Conservation (phyloP, 2,888 invertebrate species). For the Drosophila diplacantha region DNA sequence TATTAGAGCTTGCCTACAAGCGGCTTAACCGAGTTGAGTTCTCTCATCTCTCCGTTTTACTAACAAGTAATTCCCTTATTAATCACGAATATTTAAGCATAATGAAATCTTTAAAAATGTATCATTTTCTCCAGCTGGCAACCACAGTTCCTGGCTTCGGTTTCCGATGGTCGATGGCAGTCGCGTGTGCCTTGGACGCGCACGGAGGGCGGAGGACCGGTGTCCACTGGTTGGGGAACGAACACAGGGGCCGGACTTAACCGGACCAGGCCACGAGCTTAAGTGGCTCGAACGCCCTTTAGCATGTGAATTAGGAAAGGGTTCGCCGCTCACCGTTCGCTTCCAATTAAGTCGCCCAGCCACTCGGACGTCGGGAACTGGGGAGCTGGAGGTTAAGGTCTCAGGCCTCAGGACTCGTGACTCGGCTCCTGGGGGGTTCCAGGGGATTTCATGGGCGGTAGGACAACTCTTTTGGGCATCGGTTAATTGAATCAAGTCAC, state of each 20-base stretch:
- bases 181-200: conserved; percentile 32
- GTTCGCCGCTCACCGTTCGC: conserved; percentile 29
- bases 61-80: no score
- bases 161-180: conserved; percentile 18
- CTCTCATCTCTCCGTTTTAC: no score
- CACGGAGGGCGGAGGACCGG: conserved; percentile 5
- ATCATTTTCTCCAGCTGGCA: neutral
- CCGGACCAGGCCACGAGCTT: conserved; percentile 56
- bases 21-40: no score
- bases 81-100: neutral
- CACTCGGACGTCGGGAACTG: conserved; percentile 7
- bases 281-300: conserved; percentile 77
- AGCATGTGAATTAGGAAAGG: conserved; percentile 38
- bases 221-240: conserved; percentile 5
- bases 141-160: conserved; percentile 7
- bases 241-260: conserved; percentile 42
- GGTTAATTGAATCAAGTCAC: conserved; percentile 77
- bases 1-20: no score
- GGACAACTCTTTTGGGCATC: conserved; percentile 53
- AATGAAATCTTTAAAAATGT: neutral
- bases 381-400: conserved; percentile 21
- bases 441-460: conserved; percentile 11
- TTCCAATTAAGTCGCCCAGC: conserved; percentile 68
- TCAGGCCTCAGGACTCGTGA: conserved; percentile 10
- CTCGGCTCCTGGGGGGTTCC: neutral